Conservation (phyloP, 2,113 vertebrate species). For the Echinops telfairi region DNA sequence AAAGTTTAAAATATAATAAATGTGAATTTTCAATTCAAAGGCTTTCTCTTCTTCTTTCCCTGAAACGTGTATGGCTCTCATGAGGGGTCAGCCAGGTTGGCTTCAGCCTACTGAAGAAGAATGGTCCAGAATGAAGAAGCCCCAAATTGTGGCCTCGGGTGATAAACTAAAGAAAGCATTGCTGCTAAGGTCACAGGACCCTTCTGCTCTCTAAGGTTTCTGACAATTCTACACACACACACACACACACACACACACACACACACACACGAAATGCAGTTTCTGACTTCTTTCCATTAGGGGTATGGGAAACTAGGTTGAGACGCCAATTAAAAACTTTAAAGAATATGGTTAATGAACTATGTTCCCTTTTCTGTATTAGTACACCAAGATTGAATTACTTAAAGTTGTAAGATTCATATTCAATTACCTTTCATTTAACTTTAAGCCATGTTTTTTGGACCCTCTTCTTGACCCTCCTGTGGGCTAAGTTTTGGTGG, state of each 20-base stretch:
- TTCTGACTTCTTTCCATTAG: background rate
- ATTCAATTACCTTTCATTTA: background rate
- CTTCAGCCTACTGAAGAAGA: background rate
- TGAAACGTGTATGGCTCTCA: background rate
- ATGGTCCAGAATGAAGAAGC: background rate
- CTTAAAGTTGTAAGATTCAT: background rate
- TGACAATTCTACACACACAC: background rate
- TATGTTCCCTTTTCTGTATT: background rate
- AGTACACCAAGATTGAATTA: too few relatives aligned
- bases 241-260: background rate
- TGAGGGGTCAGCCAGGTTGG: background rate
- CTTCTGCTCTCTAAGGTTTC: background rate
- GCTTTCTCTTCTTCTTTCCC: slow-evolving; percentile 35
- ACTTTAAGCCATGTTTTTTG: background rate
- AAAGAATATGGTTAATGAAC: background rate
- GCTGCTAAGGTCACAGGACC: background rate
- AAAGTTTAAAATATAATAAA: slow-evolving; percentile 44
- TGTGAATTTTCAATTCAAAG: background rate
- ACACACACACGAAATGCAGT: background rate
- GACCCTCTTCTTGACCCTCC: too few relatives aligned
- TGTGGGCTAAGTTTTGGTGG: too few relatives aligned
- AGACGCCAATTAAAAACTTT: background rate
- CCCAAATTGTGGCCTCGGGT: background rate
- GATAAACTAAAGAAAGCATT: background rate
- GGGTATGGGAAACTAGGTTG: background rate